Base-by-base conservation (phyloP, 92 coral and sea anemone genomes). In the Pocillopora grandis region DNA sequence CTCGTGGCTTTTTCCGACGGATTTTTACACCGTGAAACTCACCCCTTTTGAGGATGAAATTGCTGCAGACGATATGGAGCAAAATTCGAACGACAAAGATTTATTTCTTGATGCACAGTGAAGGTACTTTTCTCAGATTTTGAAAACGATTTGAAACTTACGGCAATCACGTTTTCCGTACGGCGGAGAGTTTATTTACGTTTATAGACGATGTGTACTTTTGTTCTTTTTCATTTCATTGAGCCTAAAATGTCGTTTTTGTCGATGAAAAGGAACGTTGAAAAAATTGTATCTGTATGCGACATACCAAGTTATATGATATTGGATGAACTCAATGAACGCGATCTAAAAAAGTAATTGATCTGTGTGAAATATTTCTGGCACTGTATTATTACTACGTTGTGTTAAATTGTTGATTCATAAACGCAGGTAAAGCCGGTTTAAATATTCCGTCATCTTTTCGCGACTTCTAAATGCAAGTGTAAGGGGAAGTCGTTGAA, bases 1-100 rank as follows among this genome's bases (percentile, higher is more conserved):
- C 86, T 89, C 85, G 79, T 88, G 91, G 88, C 67, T 20, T 56
- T 33, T 31, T 20, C 75, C 62, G 52, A 20, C 49, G 5, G 36
- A 36, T 73, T 65, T 67, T 52, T 69, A 58, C 76, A 42, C 5
- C 16, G 21, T n/a, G 77, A 20, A 71, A 62, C 63, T 13, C 58
- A 62, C n/a, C 72, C 19, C 63, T 21, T 74, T 62, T 62, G 74
- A 35, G 74, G 58, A 37, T 20, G 79, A 52, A 42, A 56, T 14
- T 68, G 74, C 72, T 35, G 55, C 71, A 49, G 19, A 64, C 36
- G 57, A 16, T 75, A 62, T 73, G 80, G 73, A 62, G 21, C 10
- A n/a, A 70, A 58, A 10, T 60, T 17, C 49, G 36, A 71, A 18
- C 14, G 62, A 80, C 66, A 76, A 68, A 69, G 62, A 36, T 3